Evolutionary conservation across 2,113 vertebrate genomes (phyloP).

Genomic region (Nasalis larvatus): DNA sequence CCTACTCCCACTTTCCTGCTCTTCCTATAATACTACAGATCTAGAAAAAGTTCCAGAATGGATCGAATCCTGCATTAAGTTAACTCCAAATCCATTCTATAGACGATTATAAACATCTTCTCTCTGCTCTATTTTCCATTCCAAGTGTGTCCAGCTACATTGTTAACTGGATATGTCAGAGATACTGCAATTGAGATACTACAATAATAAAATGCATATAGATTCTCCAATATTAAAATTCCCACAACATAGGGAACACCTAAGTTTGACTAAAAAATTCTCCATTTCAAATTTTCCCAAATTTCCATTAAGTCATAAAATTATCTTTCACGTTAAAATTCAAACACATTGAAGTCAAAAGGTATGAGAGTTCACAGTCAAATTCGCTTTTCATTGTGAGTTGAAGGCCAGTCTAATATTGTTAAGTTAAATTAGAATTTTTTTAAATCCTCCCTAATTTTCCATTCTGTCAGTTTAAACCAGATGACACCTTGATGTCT

Average conservation of each 20-base stretch:
- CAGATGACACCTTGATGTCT: background rate
- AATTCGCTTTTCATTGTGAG: background rate
- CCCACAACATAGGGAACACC: background rate
- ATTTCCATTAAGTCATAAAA: background rate
- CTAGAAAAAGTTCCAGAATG: background rate
- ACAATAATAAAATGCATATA: background rate
- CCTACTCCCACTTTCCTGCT: background rate
- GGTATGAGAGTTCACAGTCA: background rate
- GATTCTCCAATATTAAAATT: background rate
- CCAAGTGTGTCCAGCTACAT: background rate
- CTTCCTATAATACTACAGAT: background rate
- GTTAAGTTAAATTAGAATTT: background rate
- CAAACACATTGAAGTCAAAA: background rate
- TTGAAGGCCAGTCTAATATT: background rate
- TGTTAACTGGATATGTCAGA: background rate
- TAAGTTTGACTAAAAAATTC: background rate
- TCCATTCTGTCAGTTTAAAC: background rate
- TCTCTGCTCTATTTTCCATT: background rate
- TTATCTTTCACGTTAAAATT: slow-evolving; percentile 14
- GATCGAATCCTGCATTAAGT: background rate
- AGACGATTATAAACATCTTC: background rate
- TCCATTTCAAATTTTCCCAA: background rate
- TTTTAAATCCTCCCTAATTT: background rate
- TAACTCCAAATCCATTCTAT: background rate
- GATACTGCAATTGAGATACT: background rate